Evolutionary conservation across 2,797 vertebrate genomes (phyloP), one percentile per base, ranked within the genome.

Genomic region (Danio albolineatus): DNA sequence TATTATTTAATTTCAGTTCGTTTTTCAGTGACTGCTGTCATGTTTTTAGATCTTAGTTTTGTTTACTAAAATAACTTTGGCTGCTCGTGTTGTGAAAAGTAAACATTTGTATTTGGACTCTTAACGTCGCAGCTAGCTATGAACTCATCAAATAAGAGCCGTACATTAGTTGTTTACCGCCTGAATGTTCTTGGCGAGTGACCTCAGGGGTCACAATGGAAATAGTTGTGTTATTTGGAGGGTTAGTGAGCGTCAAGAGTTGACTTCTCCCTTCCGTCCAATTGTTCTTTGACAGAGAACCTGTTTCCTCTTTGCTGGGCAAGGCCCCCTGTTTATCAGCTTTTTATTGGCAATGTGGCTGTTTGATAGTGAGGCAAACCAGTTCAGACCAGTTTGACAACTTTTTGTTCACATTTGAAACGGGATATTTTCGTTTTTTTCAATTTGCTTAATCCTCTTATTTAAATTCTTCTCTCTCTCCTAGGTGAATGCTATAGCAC

Each of bases 211-310:
- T 75, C 77, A 70, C 62, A 64, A 28, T 74, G 71, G 66, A 83
- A 82, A 82, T 53, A 48, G 54, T 54, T 19, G 38, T 59, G 53
- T 81, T 41, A 60, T 76, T 59, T 53, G 48, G 21, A 57, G 21
- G 66, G 36, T 71, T 21, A 73, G 13, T 49, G 16, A 4, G 9
- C 88, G 88, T 89, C 89, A 84, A 87, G 83, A 46, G 41, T 73
- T 19, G 88, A 87, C 84, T 90, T 89, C 88, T 87, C 90, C 91
- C 91, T 93, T 93, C 92, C 91, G 84, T 74, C 71, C 64, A 19
- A 91, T 93, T 93, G 91, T 94, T 91, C 88, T 85, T 84, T 74
- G 64, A 85, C 83, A 51, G 64, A 83, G 78, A 80, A 75, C 67
- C 86, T 73, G 17, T 84, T 94, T 94, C 93, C 94, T 92, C 66